Conservation (phyloP, 1,140 invertebrate species). For the Heliconius hermathena region DNA sequence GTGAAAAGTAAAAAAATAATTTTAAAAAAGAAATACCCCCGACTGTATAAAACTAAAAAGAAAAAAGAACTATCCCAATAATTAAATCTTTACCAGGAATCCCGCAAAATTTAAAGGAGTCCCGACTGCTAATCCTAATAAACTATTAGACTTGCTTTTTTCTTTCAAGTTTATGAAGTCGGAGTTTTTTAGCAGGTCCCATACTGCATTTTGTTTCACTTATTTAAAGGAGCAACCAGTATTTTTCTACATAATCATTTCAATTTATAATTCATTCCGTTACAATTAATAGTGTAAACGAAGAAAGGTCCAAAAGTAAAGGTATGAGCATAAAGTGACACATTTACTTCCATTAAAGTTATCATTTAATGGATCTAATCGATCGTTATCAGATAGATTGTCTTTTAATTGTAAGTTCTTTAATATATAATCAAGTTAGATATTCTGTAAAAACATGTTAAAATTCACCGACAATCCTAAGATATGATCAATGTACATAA, state of each 20-base stretch:
- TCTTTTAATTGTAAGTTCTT: neutral
- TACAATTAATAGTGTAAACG: neutral
- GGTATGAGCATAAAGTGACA: neutral
- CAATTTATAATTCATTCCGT: neutral
- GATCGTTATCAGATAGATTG: neutral
- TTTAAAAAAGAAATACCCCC: no score
- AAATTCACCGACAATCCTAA: neutral
- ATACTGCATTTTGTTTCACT: neutral
- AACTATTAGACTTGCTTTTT: no score
- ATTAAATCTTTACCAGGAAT: no score
- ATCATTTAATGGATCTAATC: neutral
- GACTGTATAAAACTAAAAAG: no score
- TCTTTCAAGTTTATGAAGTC: no score
- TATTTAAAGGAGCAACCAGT: neutral
- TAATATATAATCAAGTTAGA: neutral
- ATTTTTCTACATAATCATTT: conserved; percentile 1
- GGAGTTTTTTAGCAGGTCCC: no score
- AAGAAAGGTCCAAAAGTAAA: neutral
- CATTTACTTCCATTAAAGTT: neutral
- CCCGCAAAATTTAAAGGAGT: no score
- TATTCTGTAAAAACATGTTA: neutral
- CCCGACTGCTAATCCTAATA: no score
- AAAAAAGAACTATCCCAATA: no score
- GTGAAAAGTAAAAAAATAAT: no score
- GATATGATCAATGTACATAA: neutral